A percentile compares a stretch with the other conserved stretches of the same genome.
phyloP scores from a whole-genome alignment of 2,797 vertebrate genomes.

The Galaxias olidus region DNA sequence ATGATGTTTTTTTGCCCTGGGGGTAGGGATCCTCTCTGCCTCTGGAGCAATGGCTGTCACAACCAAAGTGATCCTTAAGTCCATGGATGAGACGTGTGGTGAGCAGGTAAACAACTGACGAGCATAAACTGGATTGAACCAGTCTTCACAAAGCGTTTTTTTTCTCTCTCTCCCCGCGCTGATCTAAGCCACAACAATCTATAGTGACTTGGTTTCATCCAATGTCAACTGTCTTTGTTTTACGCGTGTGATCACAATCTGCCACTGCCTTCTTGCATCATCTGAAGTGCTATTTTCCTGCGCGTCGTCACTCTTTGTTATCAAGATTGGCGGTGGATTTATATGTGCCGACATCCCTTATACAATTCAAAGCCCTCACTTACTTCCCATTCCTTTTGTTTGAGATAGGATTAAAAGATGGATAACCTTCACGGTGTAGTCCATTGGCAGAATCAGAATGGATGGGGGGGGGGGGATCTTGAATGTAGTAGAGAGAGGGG shows the following conservation, averaged over 20 bases:
- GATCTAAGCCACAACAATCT: conserved; percentile 52
- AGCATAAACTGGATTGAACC: conserved; percentile 12
- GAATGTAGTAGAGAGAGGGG: conserved; percentile 22
- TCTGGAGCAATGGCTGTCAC: conserved; percentile 64
- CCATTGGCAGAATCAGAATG: conserved; percentile 32
- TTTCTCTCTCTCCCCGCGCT: conserved; percentile 40
- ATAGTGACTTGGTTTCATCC: conserved; percentile 41
- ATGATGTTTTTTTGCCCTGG: conserved; percentile 71
- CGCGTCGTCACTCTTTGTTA: conserved; percentile 50
- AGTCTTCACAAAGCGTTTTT: too few relatives aligned
- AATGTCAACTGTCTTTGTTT: conserved; percentile 62
- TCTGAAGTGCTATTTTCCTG: conserved; percentile 58
- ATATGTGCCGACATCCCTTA: conserved; percentile 51
- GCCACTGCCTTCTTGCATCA: conserved; percentile 63
- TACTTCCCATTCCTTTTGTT: conserved; percentile 54
- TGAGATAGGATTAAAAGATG: conserved; percentile 51
- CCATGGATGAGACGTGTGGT: conserved; percentile 60
- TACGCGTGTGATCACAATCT: conserved; percentile 60
- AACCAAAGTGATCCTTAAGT: conserved; percentile 53
- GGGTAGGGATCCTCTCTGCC: conserved; percentile 64
- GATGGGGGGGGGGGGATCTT: conserved; percentile 36
- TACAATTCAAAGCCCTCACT: conserved; percentile 54
- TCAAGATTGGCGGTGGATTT: conserved; percentile 47
- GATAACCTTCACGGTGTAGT: conserved; percentile 59
- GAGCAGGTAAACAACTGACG: conserved; percentile 62